Evolutionary conservation across 2,888 invertebrate species (phyloP).

Genomic region (Oscheius myriophilus): DNA sequence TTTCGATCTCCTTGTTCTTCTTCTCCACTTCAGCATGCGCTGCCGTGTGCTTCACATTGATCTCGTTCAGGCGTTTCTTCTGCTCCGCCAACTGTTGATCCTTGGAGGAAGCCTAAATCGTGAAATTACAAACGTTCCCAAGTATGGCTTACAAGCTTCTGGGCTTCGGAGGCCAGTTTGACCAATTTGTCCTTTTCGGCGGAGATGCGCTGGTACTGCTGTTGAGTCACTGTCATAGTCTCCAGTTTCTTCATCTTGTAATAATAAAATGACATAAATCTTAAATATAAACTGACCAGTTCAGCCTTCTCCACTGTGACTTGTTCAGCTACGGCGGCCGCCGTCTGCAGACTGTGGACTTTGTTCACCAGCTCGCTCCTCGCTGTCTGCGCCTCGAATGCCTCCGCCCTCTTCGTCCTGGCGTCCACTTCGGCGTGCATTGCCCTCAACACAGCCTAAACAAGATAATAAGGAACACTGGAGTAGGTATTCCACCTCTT

Average conservation of each 20-base stretch:
- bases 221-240: constrained; percentile 32
- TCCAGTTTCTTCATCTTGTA: constrained; percentile 41
- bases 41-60: constrained; percentile 29
- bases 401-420: constrained; percentile 43
- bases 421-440: constrained; percentile 54
- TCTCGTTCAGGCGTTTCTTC: constrained; percentile 27
- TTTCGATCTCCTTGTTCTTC: constrained; percentile 35
- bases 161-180: constrained; percentile 25
- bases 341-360: constrained; percentile 39
- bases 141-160: constrained; percentile 7
- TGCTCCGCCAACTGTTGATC: too few relatives aligned
- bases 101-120: too few relatives aligned
- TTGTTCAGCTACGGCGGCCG: constrained; percentile 31
- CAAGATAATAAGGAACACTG: neutral
- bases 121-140: too few relatives aligned
- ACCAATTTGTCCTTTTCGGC: constrained; percentile 34
- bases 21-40: constrained; percentile 8
- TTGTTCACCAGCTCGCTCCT: constrained; percentile 34
- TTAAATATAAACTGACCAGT: constrained; percentile 24
- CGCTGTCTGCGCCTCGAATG: constrained; percentile 35
- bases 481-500: constrained; percentile 18
- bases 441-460: constrained; percentile 39
- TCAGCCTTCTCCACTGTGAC: constrained; percentile 37
- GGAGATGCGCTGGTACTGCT: constrained; percentile 29
- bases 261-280: neutral